Evolutionary conservation across 1,140 invertebrate genomes (phyloP), one percentile per base, ranked within the genome.

Genomic region (Eumaeus atala): DNA sequence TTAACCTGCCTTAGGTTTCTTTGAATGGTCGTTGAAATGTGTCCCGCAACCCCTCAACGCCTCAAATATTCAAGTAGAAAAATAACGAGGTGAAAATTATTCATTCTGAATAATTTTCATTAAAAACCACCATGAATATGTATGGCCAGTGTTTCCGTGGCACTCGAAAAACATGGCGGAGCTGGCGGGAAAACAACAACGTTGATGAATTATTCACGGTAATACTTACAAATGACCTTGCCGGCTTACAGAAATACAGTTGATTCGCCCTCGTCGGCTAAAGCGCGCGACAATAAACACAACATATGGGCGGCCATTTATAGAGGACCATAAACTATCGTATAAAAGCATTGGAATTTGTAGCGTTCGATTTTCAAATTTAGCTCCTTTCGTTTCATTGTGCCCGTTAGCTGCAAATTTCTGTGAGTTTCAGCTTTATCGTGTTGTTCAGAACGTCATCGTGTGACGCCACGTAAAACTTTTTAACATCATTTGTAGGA

Each of bases 171-270:
- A 64, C n/a, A 56, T 37, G 21, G 21, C 21, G 21, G 50, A 59
- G 36, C 60, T 50, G 75, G 70, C 72, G 70, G 67, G 62, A 79
- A 79, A 79, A 79, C 68, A 77, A 72, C 74, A 79, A 38, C 68
- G 44, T 14, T 34, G 36, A 54, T 59, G 58, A 51, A 59, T 59
- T 50, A 59, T 59, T 54, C 58, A 51, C 57, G 55, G 47, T 62
- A 57, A 66, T 52, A 51, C 62, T 66, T 57, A 57, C 47, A 66
- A 66, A 64, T 66, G 53, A 52, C 51, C 51, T 54, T 54, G 58
- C 49, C 58, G 28, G 58, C 58, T 60, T 60, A 60, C 42, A 55
- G 58, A 58, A 58, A 58, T 58, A 44, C 40, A 16, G 42, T 38
- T 21, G 35, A 49, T 56, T 28, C 57, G 16, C 42, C 38, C 51